Conservation (phyloP, 92 coral and sea anemone species). For the Desmophyllum pertusum region DNA sequence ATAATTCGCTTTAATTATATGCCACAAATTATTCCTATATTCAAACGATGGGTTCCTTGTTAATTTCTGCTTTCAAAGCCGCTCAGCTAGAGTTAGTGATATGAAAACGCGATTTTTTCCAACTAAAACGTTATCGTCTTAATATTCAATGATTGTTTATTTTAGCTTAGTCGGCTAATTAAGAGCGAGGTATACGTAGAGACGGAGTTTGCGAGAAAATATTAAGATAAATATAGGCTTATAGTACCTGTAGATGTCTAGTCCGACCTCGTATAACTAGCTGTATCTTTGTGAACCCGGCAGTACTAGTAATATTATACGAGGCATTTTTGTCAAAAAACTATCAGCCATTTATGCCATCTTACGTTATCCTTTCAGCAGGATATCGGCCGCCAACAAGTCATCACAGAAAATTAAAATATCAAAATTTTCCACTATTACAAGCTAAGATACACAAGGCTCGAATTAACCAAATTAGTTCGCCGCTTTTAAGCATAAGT, state of each 20-base stretch:
- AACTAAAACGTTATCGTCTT: too few species aligned
- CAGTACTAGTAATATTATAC: too few species aligned
- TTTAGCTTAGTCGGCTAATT: background rate
- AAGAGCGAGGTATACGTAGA: background rate
- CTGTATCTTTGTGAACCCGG: too few species aligned
- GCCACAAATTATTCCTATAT: background rate
- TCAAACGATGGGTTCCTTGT: background rate
- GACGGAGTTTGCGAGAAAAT: background rate
- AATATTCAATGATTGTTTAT: conserved; percentile 1
- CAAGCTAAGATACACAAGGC: too few species aligned
- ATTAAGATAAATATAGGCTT: background rate
- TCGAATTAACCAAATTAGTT: background rate
- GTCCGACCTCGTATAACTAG: background rate
- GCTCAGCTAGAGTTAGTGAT: background rate
- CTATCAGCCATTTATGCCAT: background rate
- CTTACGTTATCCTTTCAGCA: background rate
- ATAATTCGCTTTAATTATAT: background rate
- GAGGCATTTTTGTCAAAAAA: too few species aligned
- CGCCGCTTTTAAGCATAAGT: background rate
- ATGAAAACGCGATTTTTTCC: too few species aligned
- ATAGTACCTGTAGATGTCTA: background rate
- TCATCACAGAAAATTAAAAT: background rate
- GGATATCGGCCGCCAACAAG: background rate
- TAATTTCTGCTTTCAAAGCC: background rate
- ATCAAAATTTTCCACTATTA: background rate